Conservation (phyloP, 2,888 invertebrate genomes). For the Sarcophaga rosellei region DNA sequence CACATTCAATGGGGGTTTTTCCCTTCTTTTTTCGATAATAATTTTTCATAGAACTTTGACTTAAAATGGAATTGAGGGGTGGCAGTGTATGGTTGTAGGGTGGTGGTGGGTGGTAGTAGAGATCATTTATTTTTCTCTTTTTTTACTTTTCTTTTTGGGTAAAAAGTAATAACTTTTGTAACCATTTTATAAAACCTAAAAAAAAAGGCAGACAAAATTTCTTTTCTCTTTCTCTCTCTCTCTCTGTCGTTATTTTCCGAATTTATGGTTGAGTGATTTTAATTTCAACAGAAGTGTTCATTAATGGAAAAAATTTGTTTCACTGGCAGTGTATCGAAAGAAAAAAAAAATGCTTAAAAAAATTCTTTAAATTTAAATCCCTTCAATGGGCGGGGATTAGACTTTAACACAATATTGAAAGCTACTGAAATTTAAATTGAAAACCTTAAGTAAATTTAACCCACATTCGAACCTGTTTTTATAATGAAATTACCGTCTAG, state of each 20-base stretch:
- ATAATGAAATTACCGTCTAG: too few relatives aligned
- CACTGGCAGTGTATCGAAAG: background rate
- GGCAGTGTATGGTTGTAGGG: too few relatives aligned
- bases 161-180: conserved; percentile 45
- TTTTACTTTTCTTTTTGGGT: background rate
- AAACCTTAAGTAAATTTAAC: too few relatives aligned
- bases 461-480: too few relatives aligned
- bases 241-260: conserved; percentile 18
- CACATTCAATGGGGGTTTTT: background rate
- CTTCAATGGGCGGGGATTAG: background rate
- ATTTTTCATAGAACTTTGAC: background rate
- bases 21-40: background rate
- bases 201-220: background rate
- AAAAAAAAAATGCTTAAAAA: background rate
- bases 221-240: background rate
- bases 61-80: too few relatives aligned
- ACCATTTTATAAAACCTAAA: conserved; percentile 24
- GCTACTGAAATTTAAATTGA: background rate
- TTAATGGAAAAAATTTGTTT: conserved; percentile 44
- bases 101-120: too few relatives aligned
- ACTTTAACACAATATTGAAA: background rate
- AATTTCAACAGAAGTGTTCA: conserved; percentile 60
- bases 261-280: conserved; percentile 57
- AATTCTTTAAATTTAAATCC: too few relatives aligned
- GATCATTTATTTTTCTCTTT: too few relatives aligned